phyloP scores from a whole-genome alignment of 2,888 invertebrate genomes.

The Sarcophaga carnaria region DNA sequence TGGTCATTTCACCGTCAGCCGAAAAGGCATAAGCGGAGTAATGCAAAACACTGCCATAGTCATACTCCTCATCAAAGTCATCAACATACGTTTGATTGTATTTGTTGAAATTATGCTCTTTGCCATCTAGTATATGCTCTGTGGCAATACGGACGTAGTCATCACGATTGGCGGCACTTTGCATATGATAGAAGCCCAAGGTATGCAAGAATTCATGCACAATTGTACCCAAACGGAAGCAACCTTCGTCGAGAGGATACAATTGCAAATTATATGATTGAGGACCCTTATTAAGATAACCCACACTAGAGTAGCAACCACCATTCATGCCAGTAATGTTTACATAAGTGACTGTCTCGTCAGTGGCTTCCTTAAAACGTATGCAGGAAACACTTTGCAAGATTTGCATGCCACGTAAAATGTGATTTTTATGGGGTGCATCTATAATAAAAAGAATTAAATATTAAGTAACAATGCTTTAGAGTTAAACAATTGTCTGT shows the following conservation, averaged over 20 bases:
- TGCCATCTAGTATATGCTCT: slow-evolving; percentile 82
- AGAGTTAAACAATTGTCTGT: neutral
- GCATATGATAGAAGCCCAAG: slow-evolving; percentile 90
- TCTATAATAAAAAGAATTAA: slow-evolving; percentile 71
- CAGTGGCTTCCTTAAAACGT: slow-evolving; percentile 85
- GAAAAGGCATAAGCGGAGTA: slow-evolving; percentile 89
- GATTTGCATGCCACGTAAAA: slow-evolving; percentile 87
- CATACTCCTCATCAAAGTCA: slow-evolving; percentile 87
- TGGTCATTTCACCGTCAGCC: slow-evolving; percentile 86
- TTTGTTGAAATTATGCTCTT: slow-evolving; percentile 87
- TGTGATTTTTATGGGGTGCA: slow-evolving; percentile 84
- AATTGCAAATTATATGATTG: slow-evolving; percentile 77
- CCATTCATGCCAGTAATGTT: slow-evolving; percentile 77
- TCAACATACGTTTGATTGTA: slow-evolving; percentile 83
- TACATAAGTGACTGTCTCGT: slow-evolving; percentile 75
- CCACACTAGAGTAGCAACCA: slow-evolving; percentile 91
- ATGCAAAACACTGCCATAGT: slow-evolving; percentile 91
- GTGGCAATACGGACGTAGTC: slow-evolving; percentile 84
- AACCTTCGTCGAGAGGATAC: slow-evolving; percentile 75
- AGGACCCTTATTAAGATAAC: slow-evolving; percentile 83
- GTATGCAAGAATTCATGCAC: slow-evolving; percentile 91
- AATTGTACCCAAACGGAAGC: slow-evolving; percentile 83
- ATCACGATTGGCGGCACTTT: slow-evolving; percentile 89
- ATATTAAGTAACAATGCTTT: neutral
- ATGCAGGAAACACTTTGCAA: slow-evolving; percentile 89